These are phyloP conservation scores for Dexiosoma caninum DNA, from an alignment of 2,888 invertebrate genomes.

Conservation along the genomic window DNA sequence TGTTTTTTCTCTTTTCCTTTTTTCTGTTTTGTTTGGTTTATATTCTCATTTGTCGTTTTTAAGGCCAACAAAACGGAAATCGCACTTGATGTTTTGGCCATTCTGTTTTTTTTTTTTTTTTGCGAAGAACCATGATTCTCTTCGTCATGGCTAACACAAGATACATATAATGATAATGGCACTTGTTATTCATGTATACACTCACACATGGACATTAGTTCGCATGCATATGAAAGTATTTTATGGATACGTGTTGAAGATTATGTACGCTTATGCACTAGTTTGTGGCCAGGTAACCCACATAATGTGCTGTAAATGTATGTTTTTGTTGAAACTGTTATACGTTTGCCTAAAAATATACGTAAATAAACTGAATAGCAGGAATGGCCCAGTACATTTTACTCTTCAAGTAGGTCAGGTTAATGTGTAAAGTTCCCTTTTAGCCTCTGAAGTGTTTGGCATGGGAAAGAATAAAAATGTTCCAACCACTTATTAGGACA, in stretches of 20 bases:
- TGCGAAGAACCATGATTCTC: constrained; percentile 6
- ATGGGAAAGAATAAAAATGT: neutral
- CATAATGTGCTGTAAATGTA: constrained; percentile 36
- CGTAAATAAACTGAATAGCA: neutral
- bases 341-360: neutral
- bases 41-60: neutral
- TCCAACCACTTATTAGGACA: neutral
- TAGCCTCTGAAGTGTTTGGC: neutral
- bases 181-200: neutral
- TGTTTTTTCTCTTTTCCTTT: neutral
- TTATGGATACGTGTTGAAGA: neutral
- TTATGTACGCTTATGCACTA: neutral
- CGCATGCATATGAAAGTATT: neutral
- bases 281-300: constrained; percentile 44
- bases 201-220: neutral
- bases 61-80: constrained; percentile 36
- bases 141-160: constrained; percentile 35
- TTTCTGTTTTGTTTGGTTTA: neutral
- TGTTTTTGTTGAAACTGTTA: neutral
- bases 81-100: constrained; percentile 12
- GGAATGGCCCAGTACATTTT: neutral
- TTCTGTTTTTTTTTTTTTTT: constrained; percentile 9
- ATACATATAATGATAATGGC: constrained; percentile 52
- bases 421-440: neutral
- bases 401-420: neutral